Evolutionary conservation across 1,140 invertebrate species (phyloP).

Genomic region (Caenorhabditis brenneri): DNA sequence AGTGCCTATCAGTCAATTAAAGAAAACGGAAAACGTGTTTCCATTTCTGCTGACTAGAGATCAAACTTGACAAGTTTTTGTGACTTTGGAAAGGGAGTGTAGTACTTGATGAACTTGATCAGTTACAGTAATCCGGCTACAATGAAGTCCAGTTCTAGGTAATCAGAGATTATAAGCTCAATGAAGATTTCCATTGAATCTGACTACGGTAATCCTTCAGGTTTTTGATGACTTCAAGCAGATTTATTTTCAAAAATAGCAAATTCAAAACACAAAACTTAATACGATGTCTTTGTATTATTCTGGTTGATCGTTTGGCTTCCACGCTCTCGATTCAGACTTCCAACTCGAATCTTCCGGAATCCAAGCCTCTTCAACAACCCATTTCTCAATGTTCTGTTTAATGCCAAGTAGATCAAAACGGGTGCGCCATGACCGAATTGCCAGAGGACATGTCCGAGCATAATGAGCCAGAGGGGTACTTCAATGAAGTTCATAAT

Average conservation of each 20-base stretch:
- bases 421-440: background rate
- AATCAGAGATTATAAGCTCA: too few species aligned
- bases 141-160: background rate
- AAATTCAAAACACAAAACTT: background rate
- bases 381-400: constrained; percentile 4
- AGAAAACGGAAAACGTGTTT: constrained; percentile 20
- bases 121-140: too few species aligned
- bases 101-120: too few species aligned
- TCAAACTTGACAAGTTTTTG: constrained; percentile 37
- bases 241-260: background rate
- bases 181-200: too few species aligned
- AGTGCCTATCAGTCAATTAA: background rate
- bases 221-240: too few species aligned
- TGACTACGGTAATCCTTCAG: background rate
- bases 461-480: background rate
- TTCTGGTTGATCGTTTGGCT: too few species aligned
- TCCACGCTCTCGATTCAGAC: background rate
- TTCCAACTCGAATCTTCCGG: background rate
- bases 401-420: background rate
- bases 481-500: constrained; percentile 4
- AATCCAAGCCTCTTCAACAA: background rate
- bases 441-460: background rate
- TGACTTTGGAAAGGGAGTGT: too few species aligned
- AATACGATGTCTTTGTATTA: background rate
- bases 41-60: background rate